A percentile compares a stretch with the other conserved stretches of the same genome.
phyloP scores from a whole-genome alignment of 2,113 vertebrate species.

The Ancistrus triradiatus region DNA sequence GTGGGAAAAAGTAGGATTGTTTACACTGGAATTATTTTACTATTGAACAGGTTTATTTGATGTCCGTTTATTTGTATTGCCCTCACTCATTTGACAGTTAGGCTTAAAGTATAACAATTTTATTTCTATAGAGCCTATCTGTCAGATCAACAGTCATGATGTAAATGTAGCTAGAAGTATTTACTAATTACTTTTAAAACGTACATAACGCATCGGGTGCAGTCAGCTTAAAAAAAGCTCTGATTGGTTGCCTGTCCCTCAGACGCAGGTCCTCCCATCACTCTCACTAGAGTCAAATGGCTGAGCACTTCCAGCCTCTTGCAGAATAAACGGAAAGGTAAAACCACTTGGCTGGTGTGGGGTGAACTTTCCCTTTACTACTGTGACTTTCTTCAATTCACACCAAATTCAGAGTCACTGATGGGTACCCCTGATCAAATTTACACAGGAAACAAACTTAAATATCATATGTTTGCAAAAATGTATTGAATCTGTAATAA shows the following conservation, averaged over 20 bases:
- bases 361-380: constrained; percentile 32
- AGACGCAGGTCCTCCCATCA: constrained; percentile 65
- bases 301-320: constrained; percentile 73
- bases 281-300: constrained; percentile 69
- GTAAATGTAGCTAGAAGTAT: neutral
- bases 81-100: neutral
- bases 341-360: constrained; percentile 41
- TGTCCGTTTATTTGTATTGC: neutral
- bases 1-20: too few species aligned
- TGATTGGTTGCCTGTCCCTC: constrained; percentile 58
- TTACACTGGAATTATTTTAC: too few species aligned
- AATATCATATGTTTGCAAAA: too few species aligned
- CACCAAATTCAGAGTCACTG: neutral
- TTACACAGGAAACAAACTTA: too few species aligned
- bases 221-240: constrained; percentile 58
- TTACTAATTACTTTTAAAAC: neutral
- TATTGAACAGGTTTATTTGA: neutral
- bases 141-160: too few species aligned
- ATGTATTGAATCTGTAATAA: too few species aligned
- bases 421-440: neutral
- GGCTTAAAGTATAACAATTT: too few species aligned
- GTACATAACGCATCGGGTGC: constrained; percentile 25
- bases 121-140: too few species aligned
- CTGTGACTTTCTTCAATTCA: neutral
- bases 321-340: constrained; percentile 73